Evolutionary conservation across 2,888 invertebrate genomes (phyloP), one percentile per base, ranked within the genome.

Genomic region (Mythimna loreyi): DNA sequence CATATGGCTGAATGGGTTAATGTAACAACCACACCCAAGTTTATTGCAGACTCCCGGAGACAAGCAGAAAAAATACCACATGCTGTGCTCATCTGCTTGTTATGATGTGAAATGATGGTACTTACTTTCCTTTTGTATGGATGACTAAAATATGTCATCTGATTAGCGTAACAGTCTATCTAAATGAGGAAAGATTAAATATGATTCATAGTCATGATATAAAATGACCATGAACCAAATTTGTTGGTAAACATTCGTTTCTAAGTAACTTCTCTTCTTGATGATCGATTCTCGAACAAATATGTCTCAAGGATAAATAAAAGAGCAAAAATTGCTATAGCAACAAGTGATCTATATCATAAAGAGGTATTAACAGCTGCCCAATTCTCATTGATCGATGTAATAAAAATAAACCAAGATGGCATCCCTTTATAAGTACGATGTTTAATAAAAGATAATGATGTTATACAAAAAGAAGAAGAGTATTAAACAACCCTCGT

Each of bases 51-150:
- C 65, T 58, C 77, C 66, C 69, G 33, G 61, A 55, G 67, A 67
- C 73, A 61, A 63, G 50, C 66, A 73, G 67, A 80, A 87, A 83
- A 85, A 81, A 81, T 82, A 74, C 86, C 87, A 80, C 87, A 84
- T 66, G 85, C 87, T 71, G 83, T 55, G 83, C 65, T 67, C 56
- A 62, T 74, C 65, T 73, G 68, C n/a, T 75, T 45, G 57, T 68
- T 57, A 49, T 61, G 13, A 13, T 36, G 36, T 36, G 25, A 79
- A 75, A 71, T 74, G n/a, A 60, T 65, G 28, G 36, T 30, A 55
- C 21, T 53, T 25, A 21, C 19, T 50, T 70, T 49, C 28, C 6
- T 47, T 60, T 69, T 64, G 45, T 52, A 21, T 58, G 23, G 16
- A 13, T 50, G 28, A 11, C n/a, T 53, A 45, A 50, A 50, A 53